These are phyloP conservation scores for Nemopilema nomurai DNA, from an alignment of 30 jellyfish, hydroid and myxozoan species.

Conservation along the genomic window DNA sequence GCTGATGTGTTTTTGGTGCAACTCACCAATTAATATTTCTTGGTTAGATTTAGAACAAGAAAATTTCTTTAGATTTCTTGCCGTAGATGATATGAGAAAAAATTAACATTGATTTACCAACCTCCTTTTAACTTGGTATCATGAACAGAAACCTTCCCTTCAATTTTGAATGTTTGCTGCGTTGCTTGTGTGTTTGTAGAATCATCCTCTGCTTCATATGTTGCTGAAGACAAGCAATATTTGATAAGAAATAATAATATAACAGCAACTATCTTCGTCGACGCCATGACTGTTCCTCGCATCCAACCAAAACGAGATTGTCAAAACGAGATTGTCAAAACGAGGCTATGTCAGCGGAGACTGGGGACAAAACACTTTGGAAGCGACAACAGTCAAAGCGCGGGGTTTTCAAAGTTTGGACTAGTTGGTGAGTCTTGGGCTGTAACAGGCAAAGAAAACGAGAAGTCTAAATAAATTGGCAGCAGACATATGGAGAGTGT, in stretches of 20 bases:
- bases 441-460: too few species aligned
- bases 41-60: too few species aligned
- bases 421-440: too few species aligned
- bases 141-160: constrained; percentile 73
- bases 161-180: constrained; percentile 56
- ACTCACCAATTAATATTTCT: too few species aligned
- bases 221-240: background rate
- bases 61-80: too few species aligned
- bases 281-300: background rate
- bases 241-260: background rate
- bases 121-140: constrained; percentile 67
- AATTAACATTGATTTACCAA: background rate
- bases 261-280: background rate
- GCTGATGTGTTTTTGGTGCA: too few species aligned
- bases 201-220: constrained; percentile 54
- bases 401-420: background rate
- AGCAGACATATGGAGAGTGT: too few species aligned
- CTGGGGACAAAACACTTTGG: too few species aligned
- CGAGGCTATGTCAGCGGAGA: background rate
- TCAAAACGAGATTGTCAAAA: too few species aligned
- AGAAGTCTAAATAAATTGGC: too few species aligned
- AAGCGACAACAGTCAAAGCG: too few species aligned
- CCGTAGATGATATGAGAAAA: background rate
- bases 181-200: constrained; percentile 7
- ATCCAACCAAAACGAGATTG: background rate